Base-by-base conservation (phyloP, 2,797 vertebrate species). In the Threskiornis aethiopicus region DNA sequence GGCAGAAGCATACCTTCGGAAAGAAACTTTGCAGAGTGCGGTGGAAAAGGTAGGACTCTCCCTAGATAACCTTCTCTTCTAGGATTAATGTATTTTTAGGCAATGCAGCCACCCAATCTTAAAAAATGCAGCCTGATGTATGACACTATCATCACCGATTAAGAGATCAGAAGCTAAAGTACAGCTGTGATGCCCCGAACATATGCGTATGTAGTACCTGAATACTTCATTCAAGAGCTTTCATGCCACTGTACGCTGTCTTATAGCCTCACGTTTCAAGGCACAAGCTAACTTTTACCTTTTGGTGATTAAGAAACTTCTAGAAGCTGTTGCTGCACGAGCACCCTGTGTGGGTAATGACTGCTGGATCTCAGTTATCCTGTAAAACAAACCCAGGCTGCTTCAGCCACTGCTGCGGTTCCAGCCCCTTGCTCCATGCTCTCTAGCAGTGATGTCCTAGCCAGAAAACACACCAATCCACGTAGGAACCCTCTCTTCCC, bases 71-170 rank as follows among this genome's bases (percentile, higher is more conserved):
- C 66, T 87, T 52, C 77, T 94, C 73, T 90, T 75, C 44, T 16
- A 62, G 87, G 70, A 94, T 76, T 18, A 78, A 89, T n/a, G 55
- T 95, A 93, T 94, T 95, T 96, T 96, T 89, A 95, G 93, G 75
- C 84, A 79, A 86, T 9, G 20, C 13, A 42, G 59, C 66, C 81
- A 66, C 46, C 11, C 67, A 84, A 2, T 29, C 64, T 80, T 70
- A 52, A 77, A 75, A 95, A 84, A 39, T 4, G 25, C 28, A 70
- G 51, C 80, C 62, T 55, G 42, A 88, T 79, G 76, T 54, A 73
- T 5, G 39, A 78, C 17, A 49, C 29, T 47, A 42, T 41, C 41
- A 25, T n/a, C 55, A n/a, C 22, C 1, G 2, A n/a, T 26, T 29
- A 58, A 66, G 66, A 91, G 64, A 80, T 31, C 33, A 72, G 77